These are phyloP conservation scores for Phenacoccus solenopsis DNA, from an alignment of 1,140 invertebrate species.

Conservation along the genomic window DNA sequence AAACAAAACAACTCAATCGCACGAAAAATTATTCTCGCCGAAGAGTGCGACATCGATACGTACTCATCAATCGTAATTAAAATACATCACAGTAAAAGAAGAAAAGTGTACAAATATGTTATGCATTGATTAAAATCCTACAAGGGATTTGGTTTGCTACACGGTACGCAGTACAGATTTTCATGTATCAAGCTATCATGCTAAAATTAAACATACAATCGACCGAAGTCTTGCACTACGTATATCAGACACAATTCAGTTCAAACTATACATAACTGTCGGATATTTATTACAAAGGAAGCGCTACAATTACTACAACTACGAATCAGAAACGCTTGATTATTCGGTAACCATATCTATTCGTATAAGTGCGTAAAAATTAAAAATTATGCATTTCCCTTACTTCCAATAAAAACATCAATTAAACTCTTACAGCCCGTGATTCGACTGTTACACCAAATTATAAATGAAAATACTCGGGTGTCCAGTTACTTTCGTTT, in stretches of 20 bases:
- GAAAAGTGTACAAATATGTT: too few species aligned
- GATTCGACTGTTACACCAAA: not conserved
- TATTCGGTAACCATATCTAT: conserved; percentile 1
- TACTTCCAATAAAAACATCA: too few species aligned
- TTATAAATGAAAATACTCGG: not conserved
- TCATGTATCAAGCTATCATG: too few species aligned
- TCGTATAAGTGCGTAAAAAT: too few species aligned
- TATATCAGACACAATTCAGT: too few species aligned
- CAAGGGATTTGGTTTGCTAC: not conserved
- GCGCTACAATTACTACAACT: not conserved
- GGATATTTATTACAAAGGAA: not conserved
- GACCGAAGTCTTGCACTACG: not conserved
- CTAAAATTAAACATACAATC: not conserved
- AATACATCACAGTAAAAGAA: not conserved
- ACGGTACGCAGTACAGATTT: too few species aligned
- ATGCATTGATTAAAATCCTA: not conserved
- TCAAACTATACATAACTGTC: not conserved
- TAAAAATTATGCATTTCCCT: not conserved
- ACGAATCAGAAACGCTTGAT: not conserved
- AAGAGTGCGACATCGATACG: not conserved
- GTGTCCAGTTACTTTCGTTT: too few species aligned
- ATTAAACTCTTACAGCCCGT: not conserved
- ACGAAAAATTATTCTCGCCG: too few species aligned
- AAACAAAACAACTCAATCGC: too few species aligned
- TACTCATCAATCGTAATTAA: not conserved